These are phyloP conservation scores for Patella ulyssiponensis DNA, from an alignment of 2,888 invertebrate genomes.

Conservation along the genomic window DNA sequence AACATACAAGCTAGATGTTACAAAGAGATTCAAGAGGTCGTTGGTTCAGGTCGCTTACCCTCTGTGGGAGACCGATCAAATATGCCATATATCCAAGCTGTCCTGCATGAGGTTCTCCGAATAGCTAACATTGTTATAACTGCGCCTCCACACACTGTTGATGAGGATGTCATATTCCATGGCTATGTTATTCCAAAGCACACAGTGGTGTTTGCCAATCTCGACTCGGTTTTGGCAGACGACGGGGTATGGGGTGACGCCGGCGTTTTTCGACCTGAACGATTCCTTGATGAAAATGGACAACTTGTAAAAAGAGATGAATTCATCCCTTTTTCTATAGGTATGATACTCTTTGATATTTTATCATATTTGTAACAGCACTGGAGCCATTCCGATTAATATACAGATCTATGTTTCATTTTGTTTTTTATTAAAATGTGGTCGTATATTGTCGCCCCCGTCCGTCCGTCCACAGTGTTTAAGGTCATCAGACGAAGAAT, in stretches of 20 bases:
- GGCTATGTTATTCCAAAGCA: conserved; percentile 62
- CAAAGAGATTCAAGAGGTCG: conserved; percentile 56
- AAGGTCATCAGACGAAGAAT: too few species aligned
- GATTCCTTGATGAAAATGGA: conserved; percentile 48
- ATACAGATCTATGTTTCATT: too few species aligned
- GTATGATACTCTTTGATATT: too few species aligned
- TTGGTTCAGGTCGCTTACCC: conserved; percentile 58
- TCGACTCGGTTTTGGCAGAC: conserved; percentile 51
- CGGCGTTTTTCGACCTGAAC: conserved; percentile 51
- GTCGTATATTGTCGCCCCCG: too few species aligned
- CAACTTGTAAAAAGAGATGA: conserved; percentile 29
- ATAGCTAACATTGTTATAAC: conserved; percentile 51
- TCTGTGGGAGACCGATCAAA: conserved; percentile 39
- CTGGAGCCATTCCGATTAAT: too few species aligned
- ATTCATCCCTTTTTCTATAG: conserved; percentile 44
- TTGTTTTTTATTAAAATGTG: too few species aligned
- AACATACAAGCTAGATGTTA: conserved; percentile 71
- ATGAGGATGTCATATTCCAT: conserved; percentile 47
- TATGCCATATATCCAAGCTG: conserved; percentile 56
- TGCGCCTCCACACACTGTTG: conserved; percentile 45
- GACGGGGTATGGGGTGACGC: conserved; percentile 47
- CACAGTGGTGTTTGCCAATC: conserved; percentile 46
- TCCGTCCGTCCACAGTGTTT: too few species aligned
- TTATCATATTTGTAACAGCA: too few species aligned
- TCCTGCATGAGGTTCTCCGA: conserved; percentile 56